A percentile compares a stretch with the other conserved stretches of the same genome.
These are phyloP conservation scores for Avahi laniger DNA, from an alignment of 2,797 vertebrate species.

Conservation along the genomic window DNA sequence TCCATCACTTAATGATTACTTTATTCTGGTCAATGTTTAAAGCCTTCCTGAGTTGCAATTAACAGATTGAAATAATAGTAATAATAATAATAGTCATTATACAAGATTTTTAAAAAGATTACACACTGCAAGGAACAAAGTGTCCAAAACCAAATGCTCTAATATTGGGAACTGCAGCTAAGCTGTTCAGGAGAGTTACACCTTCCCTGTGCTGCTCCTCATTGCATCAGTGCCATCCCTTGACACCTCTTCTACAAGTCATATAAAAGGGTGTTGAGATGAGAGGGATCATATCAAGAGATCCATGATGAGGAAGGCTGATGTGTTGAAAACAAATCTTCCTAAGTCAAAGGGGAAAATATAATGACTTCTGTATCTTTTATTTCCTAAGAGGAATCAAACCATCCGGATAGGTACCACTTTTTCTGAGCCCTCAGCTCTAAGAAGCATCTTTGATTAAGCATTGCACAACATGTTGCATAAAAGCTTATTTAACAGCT, in stretches of 20 bases:
- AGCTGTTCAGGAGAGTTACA: not conserved
- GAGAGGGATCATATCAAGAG: not conserved
- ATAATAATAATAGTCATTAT: not conserved
- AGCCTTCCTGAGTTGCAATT: not conserved
- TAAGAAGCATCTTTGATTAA: not conserved
- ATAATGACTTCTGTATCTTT: not conserved
- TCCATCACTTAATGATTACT: not conserved
- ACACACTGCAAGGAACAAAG: not conserved
- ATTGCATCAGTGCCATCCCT: accelerated
- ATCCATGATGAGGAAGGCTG: not conserved
- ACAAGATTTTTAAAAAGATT: not conserved
- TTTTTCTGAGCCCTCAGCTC: not conserved
- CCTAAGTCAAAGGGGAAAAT: not conserved
- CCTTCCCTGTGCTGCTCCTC: too few relatives aligned
- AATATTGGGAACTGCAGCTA: not conserved
- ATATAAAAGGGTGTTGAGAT: accelerated
- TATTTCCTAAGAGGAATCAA: not conserved
- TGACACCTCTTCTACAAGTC: not conserved
- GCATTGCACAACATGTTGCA: too few relatives aligned
- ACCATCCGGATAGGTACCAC: too few relatives aligned
- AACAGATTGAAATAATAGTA: not conserved
- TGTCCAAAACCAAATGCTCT: not conserved
- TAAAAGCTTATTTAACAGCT: not conserved
- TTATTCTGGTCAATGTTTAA: not conserved
- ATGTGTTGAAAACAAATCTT: not conserved